Conservation (phyloP, 2,113 vertebrate genomes). For the Nettapus auritus region DNA sequence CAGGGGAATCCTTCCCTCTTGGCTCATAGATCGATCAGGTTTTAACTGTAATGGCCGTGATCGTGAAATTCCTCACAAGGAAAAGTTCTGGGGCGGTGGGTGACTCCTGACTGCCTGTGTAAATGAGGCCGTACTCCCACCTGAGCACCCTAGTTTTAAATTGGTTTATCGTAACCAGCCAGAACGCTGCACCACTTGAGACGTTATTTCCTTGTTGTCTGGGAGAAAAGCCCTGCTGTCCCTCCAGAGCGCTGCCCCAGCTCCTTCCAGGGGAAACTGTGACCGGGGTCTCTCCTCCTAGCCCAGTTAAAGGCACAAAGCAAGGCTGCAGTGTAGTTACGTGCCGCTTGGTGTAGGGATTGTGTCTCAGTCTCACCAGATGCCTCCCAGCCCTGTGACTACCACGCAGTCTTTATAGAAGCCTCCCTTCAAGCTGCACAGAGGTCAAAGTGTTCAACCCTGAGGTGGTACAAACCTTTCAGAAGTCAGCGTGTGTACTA, state of each 20-base stretch:
- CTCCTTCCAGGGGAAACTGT: accelerated
- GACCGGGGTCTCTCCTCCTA: background rate
- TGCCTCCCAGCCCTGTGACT: background rate
- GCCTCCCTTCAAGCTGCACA: background rate
- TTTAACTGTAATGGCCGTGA: background rate
- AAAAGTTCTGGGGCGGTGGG: background rate
- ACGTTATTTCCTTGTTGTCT: background rate
- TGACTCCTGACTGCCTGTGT: background rate
- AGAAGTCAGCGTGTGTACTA: background rate
- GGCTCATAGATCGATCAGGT: background rate
- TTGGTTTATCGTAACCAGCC: background rate
- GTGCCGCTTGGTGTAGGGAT: background rate
- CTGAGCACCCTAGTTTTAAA: accelerated
- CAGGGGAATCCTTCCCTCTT: background rate
- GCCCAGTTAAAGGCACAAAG: accelerated
- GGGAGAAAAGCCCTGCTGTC: background rate
- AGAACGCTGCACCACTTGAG: background rate
- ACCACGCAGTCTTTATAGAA: background rate
- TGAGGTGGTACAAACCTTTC: background rate
- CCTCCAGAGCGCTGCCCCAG: background rate
- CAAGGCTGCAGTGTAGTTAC: accelerated
- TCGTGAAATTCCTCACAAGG: background rate
- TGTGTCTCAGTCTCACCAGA: background rate
- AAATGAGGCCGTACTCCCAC: background rate
- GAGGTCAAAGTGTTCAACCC: background rate